phyloP scores from a whole-genome alignment of 2,888 invertebrate genomes.

The Spialia ferax region DNA sequence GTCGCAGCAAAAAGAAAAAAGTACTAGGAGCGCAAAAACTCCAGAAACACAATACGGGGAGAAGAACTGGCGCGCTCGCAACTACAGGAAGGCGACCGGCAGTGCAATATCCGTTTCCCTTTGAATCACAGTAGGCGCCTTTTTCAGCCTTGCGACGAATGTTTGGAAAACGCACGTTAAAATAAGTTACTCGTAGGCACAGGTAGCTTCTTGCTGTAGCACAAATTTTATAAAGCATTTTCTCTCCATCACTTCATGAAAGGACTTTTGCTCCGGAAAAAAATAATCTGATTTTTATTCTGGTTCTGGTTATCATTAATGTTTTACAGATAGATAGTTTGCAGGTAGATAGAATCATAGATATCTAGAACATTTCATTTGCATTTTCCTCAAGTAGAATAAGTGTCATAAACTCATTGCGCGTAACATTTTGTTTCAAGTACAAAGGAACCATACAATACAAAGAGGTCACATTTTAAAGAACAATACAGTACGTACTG shows the following conservation, averaged over 20 bases:
- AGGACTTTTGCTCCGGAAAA: too few relatives aligned
- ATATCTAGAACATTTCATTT: too few relatives aligned
- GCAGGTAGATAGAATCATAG: too few relatives aligned
- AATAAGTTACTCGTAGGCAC: neutral
- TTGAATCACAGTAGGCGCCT: constrained; percentile 21
- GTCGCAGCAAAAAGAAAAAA: constrained; percentile 24
- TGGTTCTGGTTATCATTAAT: neutral
- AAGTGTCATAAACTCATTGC: constrained; percentile 6
- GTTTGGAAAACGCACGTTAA: constrained; percentile 3
- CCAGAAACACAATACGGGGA: constrained; percentile 27
- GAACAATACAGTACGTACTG: constrained; percentile 25
- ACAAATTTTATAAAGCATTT: neutral
- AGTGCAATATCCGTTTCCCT: constrained; percentile 34
- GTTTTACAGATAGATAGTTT: neutral
- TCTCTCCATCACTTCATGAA: too few relatives aligned
- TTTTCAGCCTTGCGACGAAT: constrained; percentile 10
- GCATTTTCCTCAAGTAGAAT: neutral
- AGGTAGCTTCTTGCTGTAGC: too few relatives aligned
- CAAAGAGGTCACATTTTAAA: constrained; percentile 29
- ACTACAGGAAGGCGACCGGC: constrained; percentile 30
- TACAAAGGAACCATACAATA: constrained; percentile 12
- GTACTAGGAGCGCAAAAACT: constrained; percentile 22
- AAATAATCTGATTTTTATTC: too few relatives aligned
- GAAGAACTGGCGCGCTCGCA: constrained; percentile 23
- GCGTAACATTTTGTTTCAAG: constrained; percentile 4